Percentiles rank a stretch among this genome's conserved stretches.
phyloP scores from a whole-genome alignment of 2,797 vertebrate species.

The Manis pentadactyla region DNA sequence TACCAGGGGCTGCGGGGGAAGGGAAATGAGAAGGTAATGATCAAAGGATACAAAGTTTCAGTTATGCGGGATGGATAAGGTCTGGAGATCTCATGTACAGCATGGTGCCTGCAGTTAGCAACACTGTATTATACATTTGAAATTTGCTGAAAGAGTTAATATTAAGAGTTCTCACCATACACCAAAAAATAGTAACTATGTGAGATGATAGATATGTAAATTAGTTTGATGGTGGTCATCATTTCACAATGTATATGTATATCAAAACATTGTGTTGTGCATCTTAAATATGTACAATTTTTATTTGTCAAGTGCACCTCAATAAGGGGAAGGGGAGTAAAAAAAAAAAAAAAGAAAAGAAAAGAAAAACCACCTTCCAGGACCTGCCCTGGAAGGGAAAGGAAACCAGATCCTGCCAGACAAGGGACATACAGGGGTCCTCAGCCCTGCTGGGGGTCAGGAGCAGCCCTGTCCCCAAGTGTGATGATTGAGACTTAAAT shows the following conservation, averaged over 20 bases:
- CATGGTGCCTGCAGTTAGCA: neutral
- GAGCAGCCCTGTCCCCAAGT: neutral
- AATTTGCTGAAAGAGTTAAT: neutral
- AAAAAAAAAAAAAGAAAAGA: neutral
- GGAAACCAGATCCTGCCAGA: neutral
- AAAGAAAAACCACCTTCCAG: neutral
- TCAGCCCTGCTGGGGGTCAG: neutral
- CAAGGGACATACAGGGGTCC: neutral
- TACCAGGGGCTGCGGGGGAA: neutral
- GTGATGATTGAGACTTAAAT: neutral
- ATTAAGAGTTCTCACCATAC: neutral
- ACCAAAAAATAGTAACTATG: neutral
- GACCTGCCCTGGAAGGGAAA: neutral
- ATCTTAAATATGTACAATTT: neutral
- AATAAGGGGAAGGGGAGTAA: neutral
- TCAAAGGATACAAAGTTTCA: neutral
- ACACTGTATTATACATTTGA: neutral
- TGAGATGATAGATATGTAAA: neutral
- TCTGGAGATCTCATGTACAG: neutral
- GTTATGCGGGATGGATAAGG: neutral
- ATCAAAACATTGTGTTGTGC: neutral
- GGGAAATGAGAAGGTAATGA: too few relatives aligned
- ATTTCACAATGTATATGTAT: neutral
- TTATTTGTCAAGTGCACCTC: neutral
- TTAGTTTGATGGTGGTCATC: neutral